Evolutionary conservation across 1,140 invertebrate genomes (phyloP).

Genomic region (Anastrepha obliqua): DNA sequence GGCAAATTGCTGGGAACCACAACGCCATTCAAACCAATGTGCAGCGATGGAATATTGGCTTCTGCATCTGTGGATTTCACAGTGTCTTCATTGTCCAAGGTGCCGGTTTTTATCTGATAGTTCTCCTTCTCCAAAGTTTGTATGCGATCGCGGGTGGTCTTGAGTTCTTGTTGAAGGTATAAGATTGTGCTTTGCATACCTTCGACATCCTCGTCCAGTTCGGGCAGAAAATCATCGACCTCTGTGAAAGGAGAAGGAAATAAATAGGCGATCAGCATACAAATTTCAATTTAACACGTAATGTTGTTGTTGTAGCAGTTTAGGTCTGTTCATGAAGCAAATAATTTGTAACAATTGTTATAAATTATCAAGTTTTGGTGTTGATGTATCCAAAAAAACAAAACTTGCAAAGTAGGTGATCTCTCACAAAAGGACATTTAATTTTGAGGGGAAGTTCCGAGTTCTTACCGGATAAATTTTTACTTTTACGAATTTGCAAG

Average conservation of each 20-base stretch:
- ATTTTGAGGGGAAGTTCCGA: no score
- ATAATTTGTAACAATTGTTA: no score
- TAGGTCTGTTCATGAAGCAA: no score
- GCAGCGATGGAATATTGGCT: not conserved
- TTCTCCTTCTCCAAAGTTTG: conserved; percentile 70
- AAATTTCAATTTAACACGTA: not conserved
- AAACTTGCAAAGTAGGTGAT: no score
- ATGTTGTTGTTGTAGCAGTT: no score
- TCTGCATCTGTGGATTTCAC: not conserved
- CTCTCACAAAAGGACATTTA: no score
- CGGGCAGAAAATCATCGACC: conserved; percentile 95
- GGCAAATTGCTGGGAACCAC: not conserved
- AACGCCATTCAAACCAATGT: conserved; percentile 15
- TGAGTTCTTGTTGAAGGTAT: conserved; percentile 93
- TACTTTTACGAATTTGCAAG: no score
- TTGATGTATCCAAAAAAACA: no score
- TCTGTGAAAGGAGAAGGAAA: conserved; percentile 78
- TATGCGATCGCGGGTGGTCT: conserved; percentile 82
- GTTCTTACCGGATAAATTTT: no score
- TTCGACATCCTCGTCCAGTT: conserved; percentile 97
- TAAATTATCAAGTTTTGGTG: no score
- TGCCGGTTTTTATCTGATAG: conserved; percentile 60
- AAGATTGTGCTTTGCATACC: conserved; percentile 98
- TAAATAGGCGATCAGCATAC: not conserved
- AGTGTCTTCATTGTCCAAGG: conserved; percentile 6